These are phyloP conservation scores for Todus mexicanus DNA, from an alignment of 2,797 vertebrate genomes.

Conservation along the genomic window DNA sequence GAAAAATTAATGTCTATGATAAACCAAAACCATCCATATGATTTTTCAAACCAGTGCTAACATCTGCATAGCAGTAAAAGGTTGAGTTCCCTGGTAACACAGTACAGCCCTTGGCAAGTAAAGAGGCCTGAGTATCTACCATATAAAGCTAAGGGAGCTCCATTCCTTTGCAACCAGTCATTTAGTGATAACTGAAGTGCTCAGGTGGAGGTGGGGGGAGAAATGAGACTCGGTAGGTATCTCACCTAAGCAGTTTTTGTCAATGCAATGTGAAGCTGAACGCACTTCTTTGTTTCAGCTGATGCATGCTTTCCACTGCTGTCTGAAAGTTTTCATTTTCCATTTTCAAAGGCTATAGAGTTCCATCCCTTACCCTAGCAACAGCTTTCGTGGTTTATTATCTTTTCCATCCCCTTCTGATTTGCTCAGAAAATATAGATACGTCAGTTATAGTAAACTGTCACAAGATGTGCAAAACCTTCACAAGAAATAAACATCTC, in stretches of 20 bases:
- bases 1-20: neutral
- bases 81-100: neutral
- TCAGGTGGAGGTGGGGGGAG: neutral
- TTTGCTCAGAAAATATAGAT: conserved; percentile 2
- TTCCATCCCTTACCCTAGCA: conserved; percentile 7
- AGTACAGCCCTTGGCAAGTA: neutral
- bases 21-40: neutral
- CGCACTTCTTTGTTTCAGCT: neutral
- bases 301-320: conserved; percentile 16
- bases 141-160: neutral
- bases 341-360: conserved; percentile 13
- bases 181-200: neutral
- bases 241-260: neutral
- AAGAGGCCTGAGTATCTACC: neutral
- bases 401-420: conserved; percentile 8
- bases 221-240: neutral
- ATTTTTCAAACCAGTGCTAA: neutral
- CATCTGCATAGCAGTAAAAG: neutral
- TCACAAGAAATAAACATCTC: neutral
- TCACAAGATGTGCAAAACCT: neutral
- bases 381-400: neutral
- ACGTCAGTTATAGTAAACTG: neutral
- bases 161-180: neutral
- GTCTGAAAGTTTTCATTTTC: conserved; percentile 23
- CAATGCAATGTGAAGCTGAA: neutral